Percentiles rank a stretch among this genome's conserved stretches.
These are phyloP conservation scores for Neoarius graeffei DNA, from an alignment of 2,113 vertebrate genomes.

Conservation along the genomic window DNA sequence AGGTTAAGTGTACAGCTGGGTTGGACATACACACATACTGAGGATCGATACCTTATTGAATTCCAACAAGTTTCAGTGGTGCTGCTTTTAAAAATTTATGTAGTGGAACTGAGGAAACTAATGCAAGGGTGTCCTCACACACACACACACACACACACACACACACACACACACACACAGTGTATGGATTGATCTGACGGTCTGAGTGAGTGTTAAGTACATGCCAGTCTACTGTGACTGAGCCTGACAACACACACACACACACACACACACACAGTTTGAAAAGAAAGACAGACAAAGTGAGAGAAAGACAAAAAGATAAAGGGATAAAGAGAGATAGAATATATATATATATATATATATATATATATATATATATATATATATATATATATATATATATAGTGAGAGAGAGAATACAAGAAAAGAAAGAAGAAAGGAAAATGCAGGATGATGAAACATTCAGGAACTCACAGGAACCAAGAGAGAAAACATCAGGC, in stretches of 20 bases:
- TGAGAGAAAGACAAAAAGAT: neutral
- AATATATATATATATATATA: neutral
- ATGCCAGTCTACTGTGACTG: neutral
- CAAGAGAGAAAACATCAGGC: neutral
- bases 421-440: neutral
- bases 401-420: neutral
- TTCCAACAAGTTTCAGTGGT: slow-evolving; percentile 47
- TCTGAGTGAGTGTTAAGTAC: slow-evolving; percentile 5
- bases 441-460: neutral
- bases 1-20: slow-evolving; percentile 31
- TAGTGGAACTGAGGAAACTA: slow-evolving; percentile 26
- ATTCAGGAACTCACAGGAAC: neutral
- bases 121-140: neutral
- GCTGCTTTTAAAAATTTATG: slow-evolving; percentile 51
- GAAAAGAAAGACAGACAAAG: neutral
- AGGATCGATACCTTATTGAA: slow-evolving; percentile 53
- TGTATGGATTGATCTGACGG: neutral
- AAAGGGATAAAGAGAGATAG: neutral
- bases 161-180: neutral
- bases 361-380: neutral
- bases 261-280: neutral
- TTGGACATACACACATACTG: neutral
- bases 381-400: neutral
- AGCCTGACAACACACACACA: neutral
- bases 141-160: neutral